Conservation (phyloP, 2,888 invertebrate species). For the Nematopogon swammerdamellus region DNA sequence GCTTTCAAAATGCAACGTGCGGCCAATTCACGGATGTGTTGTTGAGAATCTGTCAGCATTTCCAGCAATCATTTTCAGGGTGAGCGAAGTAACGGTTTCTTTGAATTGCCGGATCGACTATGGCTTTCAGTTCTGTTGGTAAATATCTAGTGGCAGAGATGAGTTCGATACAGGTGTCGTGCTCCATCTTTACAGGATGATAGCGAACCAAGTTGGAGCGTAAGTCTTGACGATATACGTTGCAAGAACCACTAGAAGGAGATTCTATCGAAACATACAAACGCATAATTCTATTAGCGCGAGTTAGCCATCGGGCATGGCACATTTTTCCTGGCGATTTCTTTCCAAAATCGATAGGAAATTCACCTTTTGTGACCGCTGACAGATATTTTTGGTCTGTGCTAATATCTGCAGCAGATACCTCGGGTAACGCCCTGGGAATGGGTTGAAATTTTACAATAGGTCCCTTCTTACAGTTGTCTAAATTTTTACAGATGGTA, state of each 20-base stretch:
- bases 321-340: conserved; percentile 12
- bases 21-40: conserved; percentile 10
- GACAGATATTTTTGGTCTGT: conserved; percentile 11
- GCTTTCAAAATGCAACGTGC: conserved; percentile 9
- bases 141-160: conserved; percentile 6
- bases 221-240: conserved; percentile 15
- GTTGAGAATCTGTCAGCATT: conserved; percentile 8
- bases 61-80: conserved; percentile 11
- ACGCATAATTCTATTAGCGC: conserved; percentile 13
- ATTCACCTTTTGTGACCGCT: conserved; percentile 8
- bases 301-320: conserved; percentile 13
- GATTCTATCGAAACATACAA: conserved; percentile 11
- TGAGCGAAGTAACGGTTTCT: conserved; percentile 13
- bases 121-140: conserved; percentile 3
- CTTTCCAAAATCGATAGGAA: conserved; percentile 8
- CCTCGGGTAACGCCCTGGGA: conserved; percentile 2
- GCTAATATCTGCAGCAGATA: conserved; percentile 9
- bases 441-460: conserved; percentile 8
- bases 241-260: conserved; percentile 9
- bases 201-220: conserved; percentile 15
- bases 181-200: conserved; percentile 16
- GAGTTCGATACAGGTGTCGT: conserved; percentile 12
- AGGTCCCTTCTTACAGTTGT: conserved; percentile 10
- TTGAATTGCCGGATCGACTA: conserved; percentile 1
- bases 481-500: conserved; percentile 9